Evolutionary conservation across 2,888 invertebrate species (phyloP), one percentile per base, ranked within the genome.

Genomic region (Clivina fossor): DNA sequence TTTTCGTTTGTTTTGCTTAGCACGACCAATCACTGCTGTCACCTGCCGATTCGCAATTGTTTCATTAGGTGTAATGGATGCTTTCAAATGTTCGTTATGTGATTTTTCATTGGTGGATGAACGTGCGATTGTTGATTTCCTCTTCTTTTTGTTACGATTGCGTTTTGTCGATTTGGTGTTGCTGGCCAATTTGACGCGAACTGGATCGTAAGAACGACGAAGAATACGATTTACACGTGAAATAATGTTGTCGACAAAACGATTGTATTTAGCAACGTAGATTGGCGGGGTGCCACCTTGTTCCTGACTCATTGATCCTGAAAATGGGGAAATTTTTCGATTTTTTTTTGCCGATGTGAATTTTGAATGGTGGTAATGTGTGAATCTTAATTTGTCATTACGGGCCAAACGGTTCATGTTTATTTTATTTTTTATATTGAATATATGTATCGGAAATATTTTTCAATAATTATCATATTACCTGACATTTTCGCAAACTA

Each of bases 211-310:
- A 44, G 87, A 88, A 60, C 83, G 81, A 43, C 85, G 80, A 61
- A 92, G 75, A 57, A 91, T 88, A 63, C 84, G 84, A 74, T 91
- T 92, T 75, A 92, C 90, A 64, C 89, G 81, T 55, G 83, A 83
- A 60, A 91, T 78, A 62, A 91, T 88, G 64, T 84, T 88, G 74
- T 92, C 92, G 54, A 90, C 86, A 72, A 90, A 91, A 62, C 86
- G 81, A 74, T 92, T 92, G 77, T 91, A 91, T 68, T 90, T 90
- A 46, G 86, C 80, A 24, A 88, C 85, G 75, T 88, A 86, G 58
- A 85, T 79, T 7, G 86, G 83, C 28, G 90, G 84, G 61, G 89
- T 71, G 46, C 77, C 26, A 69, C 62, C 38, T 64, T 60, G 33
- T 70, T 55, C 72, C 57, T 72, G 74, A 64, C 74, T 74, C 26